These are phyloP conservation scores for Mechanitis messenoides DNA, from an alignment of 2,888 invertebrate genomes.

Conservation along the genomic window DNA sequence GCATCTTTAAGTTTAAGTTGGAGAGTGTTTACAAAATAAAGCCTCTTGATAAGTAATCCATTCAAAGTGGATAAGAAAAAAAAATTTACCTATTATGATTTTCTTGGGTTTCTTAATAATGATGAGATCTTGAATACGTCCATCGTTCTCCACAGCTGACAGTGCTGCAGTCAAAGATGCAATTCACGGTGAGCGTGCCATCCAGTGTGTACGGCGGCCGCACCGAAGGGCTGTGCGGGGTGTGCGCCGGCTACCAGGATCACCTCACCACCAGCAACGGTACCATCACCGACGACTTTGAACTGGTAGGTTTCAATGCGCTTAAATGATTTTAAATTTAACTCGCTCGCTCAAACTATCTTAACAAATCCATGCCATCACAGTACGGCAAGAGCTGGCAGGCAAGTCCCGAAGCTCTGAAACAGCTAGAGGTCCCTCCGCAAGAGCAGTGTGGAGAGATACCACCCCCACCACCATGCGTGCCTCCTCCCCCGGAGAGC, in stretches of 20 bases:
- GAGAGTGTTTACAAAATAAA: too few relatives aligned
- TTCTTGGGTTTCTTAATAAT: too few relatives aligned
- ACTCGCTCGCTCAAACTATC: not conserved
- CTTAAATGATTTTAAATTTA: not conserved
- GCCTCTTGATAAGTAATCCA: too few relatives aligned
- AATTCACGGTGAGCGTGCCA: conserved; percentile 79
- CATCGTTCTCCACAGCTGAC: conserved; percentile 46
- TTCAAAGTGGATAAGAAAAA: too few relatives aligned
- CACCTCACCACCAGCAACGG: conserved; percentile 74
- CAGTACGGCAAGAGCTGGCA: conserved; percentile 77
- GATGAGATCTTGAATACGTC: too few relatives aligned
- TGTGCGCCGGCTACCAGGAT: conserved; percentile 78
- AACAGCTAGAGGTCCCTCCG: conserved; percentile 59
- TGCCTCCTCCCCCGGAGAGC: conserved; percentile 74
- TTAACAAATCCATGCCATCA: not conserved
- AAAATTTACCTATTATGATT: too few relatives aligned
- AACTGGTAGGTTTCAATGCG: conserved; percentile 70
- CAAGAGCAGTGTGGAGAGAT: conserved; percentile 69
- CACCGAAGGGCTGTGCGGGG: conserved; percentile 89
- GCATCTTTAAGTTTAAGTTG: too few relatives aligned
- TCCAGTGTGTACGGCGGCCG: conserved; percentile 83
- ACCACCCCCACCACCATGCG: conserved; percentile 58
- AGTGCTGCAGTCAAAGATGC: conserved; percentile 60
- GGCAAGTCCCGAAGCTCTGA: conserved; percentile 63
- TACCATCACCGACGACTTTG: conserved; percentile 71